Base-by-base conservation (phyloP, 2,113 vertebrate species). In the Zosterops pallidus region DNA sequence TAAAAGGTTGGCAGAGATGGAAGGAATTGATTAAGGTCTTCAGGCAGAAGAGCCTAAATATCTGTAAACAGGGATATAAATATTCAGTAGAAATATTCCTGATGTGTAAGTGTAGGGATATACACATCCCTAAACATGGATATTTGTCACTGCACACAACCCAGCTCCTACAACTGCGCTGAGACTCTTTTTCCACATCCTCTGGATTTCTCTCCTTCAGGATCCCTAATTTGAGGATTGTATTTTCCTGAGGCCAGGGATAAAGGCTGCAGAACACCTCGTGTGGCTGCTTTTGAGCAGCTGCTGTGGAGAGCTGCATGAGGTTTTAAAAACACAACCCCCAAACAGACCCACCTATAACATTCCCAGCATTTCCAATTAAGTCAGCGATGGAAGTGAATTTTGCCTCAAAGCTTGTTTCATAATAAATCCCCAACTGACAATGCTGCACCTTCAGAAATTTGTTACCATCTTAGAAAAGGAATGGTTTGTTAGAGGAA, bases 311-410 rank as follows among this genome's bases (percentile, higher is more conserved):
- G 78, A 80, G 63, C 78, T 80, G 33, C 74, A 39, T 68, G 79
- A 64, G 46, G 11, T 64, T 90, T 80, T 53, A 67, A 69, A 76
- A 4, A 33, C 7, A 62, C 62, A 46, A 1, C 37, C 62, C 42
- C 23, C 71, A 77, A 72, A 50, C n/a, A 85, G 53, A 21, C 53
- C 49, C 63, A 44, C 39, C 50, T 5, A 12, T 20, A 88, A 76
- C 67, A n/a, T 37, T 37, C 84, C 77, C 92, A 92, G 56, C 89
- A 80, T 75, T 95, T 91, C 84, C 77, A 94, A 96, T 96, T 69
- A 95, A 94, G 52, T 42, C 60, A 50, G 77, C 26, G 75, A 75
- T 71, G 78, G 76, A 82, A 95, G 92, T 55, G 90, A 95, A 95
- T 97, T 94, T 93, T 56, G 17, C 94, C 80, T 94, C 91, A 65